These are phyloP conservation scores for Zosterops lateralis DNA, from an alignment of 2,113 vertebrate genomes.

Conservation along the genomic window DNA sequence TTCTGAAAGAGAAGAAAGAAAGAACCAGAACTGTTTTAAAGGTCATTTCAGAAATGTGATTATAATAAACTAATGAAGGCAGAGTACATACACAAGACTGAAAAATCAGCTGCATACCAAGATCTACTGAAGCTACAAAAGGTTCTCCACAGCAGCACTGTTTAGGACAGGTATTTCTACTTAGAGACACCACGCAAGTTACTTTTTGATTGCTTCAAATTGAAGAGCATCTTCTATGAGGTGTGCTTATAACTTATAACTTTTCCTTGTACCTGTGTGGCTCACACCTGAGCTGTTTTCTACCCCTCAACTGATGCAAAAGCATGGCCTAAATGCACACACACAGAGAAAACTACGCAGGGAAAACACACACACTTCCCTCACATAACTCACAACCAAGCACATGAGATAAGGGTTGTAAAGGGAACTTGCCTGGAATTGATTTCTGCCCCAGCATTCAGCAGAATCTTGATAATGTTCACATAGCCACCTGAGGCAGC, in stretches of 20 bases:
- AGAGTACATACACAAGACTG: neutral
- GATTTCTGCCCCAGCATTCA: conserved; percentile 97
- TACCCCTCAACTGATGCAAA: neutral
- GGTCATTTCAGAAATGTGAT: neutral
- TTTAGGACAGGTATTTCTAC: neutral
- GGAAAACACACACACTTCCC: neutral
- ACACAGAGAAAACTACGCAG: rapidly evolving
- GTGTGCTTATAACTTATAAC: rapidly evolving
- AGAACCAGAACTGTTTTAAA: neutral
- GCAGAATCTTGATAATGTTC: conserved; percentile 98
- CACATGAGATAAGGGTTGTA: neutral
- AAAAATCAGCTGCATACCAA: neutral
- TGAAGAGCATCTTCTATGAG: neutral
- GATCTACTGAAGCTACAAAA: neutral
- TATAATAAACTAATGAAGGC: neutral
- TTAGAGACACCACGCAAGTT: rapidly evolving
- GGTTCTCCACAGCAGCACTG: rapidly evolving
- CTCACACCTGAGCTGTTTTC: neutral
- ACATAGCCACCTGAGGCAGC: conserved; percentile 98
- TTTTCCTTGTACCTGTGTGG: too few species aligned
- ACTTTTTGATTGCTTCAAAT: neutral
- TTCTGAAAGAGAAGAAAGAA: conserved; percentile 73
- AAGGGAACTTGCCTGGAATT: conserved; percentile 89
- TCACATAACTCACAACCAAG: neutral
- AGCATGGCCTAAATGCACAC: neutral